phyloP scores from a whole-genome alignment of 2,888 invertebrate genomes.

The Scaptomyza polygonia region DNA sequence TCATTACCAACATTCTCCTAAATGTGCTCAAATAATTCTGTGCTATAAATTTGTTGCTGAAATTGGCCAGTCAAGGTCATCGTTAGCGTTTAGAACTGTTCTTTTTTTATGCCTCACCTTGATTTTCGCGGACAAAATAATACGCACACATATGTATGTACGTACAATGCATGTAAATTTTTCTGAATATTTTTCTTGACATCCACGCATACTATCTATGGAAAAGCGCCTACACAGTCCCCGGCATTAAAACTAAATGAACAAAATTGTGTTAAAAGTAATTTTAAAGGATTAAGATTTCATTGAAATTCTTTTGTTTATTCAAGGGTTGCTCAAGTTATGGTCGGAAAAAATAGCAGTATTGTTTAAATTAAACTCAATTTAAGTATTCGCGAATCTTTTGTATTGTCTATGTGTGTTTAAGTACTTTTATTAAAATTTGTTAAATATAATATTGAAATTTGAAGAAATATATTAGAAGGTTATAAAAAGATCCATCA shows the following conservation, averaged over 20 bases:
- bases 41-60: constrained; percentile 13
- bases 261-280: constrained; percentile 1
- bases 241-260: constrained; percentile 13
- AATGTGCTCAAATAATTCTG: constrained; percentile 27
- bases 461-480: too few relatives aligned
- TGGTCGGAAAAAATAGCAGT: background rate
- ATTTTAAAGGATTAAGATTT: background rate
- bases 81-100: constrained; percentile 45
- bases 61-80: constrained; percentile 68
- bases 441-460: too few relatives aligned
- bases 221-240: constrained; percentile 12
- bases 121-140: constrained; percentile 68
- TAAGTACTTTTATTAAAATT: too few relatives aligned
- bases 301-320: background rate
- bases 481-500: background rate
- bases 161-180: background rate
- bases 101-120: constrained; percentile 73
- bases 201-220: constrained; percentile 22
- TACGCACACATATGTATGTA: constrained; percentile 11
- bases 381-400: too few relatives aligned
- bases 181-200: constrained; percentile 25
- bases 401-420: too few relatives aligned
- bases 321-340: too few relatives aligned
- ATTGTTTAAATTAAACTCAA: too few relatives aligned
- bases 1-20: constrained; percentile 8